Base-by-base conservation (phyloP, 2,797 vertebrate species). In the Gymnothorax reevesii region DNA sequence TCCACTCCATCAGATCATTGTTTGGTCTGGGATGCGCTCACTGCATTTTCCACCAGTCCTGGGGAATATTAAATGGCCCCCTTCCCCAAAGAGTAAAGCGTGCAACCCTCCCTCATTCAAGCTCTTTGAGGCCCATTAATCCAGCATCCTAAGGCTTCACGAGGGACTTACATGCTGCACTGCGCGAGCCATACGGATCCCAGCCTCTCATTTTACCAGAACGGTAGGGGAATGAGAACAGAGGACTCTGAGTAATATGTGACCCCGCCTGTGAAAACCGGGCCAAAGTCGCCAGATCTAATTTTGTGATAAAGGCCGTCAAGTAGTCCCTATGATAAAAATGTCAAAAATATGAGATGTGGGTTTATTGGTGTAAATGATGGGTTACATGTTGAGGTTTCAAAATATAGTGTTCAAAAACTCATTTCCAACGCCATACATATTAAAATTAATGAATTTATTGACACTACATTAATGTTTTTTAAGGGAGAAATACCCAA, bases 81-180 rank as follows among this genome's bases (percentile, higher is more conserved):
- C 87, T 84, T 88, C 83, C 20, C 7, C 88, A 88, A 89, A 84
- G 12, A 87, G 91, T 87, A 86, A 86, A 62, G 89, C 4, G 5
- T 20, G 86, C 88, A 85, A 80, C 1, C 89, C 90, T 90, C 87
- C 89, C 90, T 91, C 89, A 93, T 92, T 90, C 92, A 95, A 95
- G 93, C 94, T 93, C 90, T 94, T 94, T 92, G 87, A 90, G 89
- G 84, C 89, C 89, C 59, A 90, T 84, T 95, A 95, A 96, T 95
- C 94, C 94, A 91, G 90, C 95, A 94, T 94, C 94, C 93, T 93
- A 88, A 90, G 85, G 90, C 91, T 91, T 89, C 79, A 87, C 91
- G 90, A 91, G 90, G 90, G 85, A 92, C 92, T 92, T 91, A 93
- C 92, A 93, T 92, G 91, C 87, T 93, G 90, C 92, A 33, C 33